These are phyloP conservation scores for Encarsia formosa DNA, from an alignment of 2,888 invertebrate genomes.

Conservation along the genomic window DNA sequence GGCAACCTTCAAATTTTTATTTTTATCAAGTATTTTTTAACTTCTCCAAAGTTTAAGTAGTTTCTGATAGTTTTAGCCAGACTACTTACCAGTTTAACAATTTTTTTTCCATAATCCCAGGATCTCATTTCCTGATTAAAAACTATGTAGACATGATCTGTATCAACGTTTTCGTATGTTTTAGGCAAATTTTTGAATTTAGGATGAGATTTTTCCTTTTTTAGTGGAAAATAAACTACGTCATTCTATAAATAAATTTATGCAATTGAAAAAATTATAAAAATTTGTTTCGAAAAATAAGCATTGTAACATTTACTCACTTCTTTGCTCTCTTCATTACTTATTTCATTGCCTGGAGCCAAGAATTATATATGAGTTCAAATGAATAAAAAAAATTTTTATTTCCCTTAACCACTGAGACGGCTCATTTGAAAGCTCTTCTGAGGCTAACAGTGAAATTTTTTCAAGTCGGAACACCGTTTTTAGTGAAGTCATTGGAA, in stretches of 20 bases:
- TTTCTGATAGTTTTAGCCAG: not conserved
- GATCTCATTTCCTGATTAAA: slow-evolving; percentile 61
- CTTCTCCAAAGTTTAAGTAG: not conserved
- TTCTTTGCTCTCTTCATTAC: not conserved
- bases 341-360: slow-evolving; percentile 11
- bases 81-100: slow-evolving; percentile 55
- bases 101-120: slow-evolving; percentile 71
- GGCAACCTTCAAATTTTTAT: not conserved
- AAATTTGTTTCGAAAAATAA: not conserved
- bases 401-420: too few relatives aligned
- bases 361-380: too few relatives aligned
- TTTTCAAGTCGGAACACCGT: too few relatives aligned
- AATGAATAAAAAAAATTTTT: too few relatives aligned
- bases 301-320: slow-evolving; percentile 7
- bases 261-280: not conserved
- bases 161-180: slow-evolving; percentile 58
- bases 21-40: not conserved
- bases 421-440: too few relatives aligned
- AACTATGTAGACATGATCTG: slow-evolving; percentile 73
- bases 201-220: slow-evolving; percentile 35
- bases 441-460: too few relatives aligned
- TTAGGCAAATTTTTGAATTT: slow-evolving; percentile 8
- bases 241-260: slow-evolving; percentile 22
- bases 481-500: too few relatives aligned
- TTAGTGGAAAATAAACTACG: slow-evolving; percentile 28